These are phyloP conservation scores for Forbesichthys papilliferus DNA, from an alignment of 2,113 vertebrate species.

Conservation along the genomic window DNA sequence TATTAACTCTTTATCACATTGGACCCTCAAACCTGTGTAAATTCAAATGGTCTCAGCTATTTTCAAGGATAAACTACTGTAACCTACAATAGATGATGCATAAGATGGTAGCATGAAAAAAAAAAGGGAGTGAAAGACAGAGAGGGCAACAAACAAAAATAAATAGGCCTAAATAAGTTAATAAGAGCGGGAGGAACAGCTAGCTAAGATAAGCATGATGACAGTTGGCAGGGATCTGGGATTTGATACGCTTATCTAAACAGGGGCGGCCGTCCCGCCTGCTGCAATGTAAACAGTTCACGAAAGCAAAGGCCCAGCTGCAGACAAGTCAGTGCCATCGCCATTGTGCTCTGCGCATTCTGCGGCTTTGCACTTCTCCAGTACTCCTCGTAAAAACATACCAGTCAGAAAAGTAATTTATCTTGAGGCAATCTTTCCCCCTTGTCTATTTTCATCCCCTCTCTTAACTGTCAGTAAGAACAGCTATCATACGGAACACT, in stretches of 20 bases:
- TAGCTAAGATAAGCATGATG: conserved; percentile 24
- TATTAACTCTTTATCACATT: conserved; percentile 10
- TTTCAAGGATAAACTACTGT: background rate
- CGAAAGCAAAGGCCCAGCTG: conserved; percentile 37
- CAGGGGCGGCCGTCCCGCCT: conserved; percentile 37
- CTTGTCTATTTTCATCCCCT: conserved; percentile 1
- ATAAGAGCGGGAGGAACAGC: conserved; percentile 11
- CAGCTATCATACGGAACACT: conserved; percentile 31
- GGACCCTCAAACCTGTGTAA: background rate
- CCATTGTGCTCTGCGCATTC: conserved; percentile 38
- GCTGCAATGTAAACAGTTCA: conserved; percentile 58
- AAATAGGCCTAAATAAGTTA: background rate
- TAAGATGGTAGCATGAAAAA: background rate
- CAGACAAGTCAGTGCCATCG: conserved; percentile 40
- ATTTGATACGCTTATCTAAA: conserved; percentile 63
- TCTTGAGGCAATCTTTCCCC: conserved; percentile 45
- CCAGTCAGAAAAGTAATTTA: conserved; percentile 53
- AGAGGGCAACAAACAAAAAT: conserved; percentile 4
- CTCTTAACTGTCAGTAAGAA: conserved; percentile 16
- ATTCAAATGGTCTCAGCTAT: conserved; percentile 1
- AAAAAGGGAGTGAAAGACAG: background rate
- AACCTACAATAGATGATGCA: background rate
- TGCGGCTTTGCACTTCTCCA: conserved; percentile 51
- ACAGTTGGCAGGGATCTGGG: conserved; percentile 32
- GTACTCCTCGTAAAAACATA: conserved; percentile 56